Percentiles rank a stretch among this genome's conserved stretches.
These are phyloP conservation scores for Pangasianodon gigas DNA, from an alignment of 2,113 vertebrate species.

Conservation along the genomic window DNA sequence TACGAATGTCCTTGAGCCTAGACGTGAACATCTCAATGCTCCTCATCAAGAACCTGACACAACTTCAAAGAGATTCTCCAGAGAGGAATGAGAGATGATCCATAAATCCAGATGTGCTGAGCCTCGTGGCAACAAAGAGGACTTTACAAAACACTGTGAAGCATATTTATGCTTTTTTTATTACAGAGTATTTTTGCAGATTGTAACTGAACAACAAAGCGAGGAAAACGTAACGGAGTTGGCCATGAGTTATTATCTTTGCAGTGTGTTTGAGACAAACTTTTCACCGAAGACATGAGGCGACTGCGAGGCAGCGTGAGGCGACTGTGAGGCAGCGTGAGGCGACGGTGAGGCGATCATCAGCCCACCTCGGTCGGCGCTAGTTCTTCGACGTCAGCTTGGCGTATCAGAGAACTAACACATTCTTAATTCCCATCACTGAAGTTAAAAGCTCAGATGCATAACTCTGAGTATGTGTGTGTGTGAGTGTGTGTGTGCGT, in stretches of 20 bases:
- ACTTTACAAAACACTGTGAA: background rate
- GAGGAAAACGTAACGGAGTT: background rate
- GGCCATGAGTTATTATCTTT: background rate
- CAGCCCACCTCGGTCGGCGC: background rate
- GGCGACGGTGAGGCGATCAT: slow-evolving; percentile 14
- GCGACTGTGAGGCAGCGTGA: background rate
- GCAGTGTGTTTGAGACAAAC: background rate
- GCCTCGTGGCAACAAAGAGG: background rate
- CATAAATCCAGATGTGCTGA: background rate
- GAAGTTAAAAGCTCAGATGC: slow-evolving; percentile 14
- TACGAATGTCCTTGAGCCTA: background rate
- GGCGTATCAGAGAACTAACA: slow-evolving; percentile 12
- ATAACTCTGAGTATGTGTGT: background rate
- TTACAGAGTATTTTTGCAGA: background rate
- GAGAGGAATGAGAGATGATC: background rate
- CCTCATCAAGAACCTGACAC: background rate
- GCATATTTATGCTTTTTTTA: background rate
- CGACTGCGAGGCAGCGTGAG: background rate
- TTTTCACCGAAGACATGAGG: background rate
- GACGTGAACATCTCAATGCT: background rate
- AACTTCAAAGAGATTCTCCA: background rate
- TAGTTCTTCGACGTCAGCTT: slow-evolving; percentile 10
- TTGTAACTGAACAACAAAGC: background rate
- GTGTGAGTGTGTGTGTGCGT: background rate
- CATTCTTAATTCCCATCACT: slow-evolving; percentile 22